These are phyloP conservation scores for Aeoliscus strigatus DNA, from an alignment of 2,797 vertebrate species.

Conservation along the genomic window DNA sequence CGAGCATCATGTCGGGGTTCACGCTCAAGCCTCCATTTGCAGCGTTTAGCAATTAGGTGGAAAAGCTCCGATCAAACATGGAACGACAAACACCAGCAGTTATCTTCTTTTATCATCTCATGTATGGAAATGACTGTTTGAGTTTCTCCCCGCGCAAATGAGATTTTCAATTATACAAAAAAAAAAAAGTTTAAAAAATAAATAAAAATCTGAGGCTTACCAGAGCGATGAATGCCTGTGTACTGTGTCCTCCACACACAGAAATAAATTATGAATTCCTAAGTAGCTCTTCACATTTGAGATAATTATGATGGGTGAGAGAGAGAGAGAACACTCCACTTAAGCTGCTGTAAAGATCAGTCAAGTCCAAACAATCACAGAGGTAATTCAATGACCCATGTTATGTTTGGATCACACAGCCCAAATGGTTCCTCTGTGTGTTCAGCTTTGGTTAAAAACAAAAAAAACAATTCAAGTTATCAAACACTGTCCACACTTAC, in stretches of 20 bases:
- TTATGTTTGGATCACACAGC: conserved; percentile 68
- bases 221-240: conserved; percentile 60
- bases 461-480: conserved; percentile 58
- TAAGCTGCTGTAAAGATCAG: conserved; percentile 75
- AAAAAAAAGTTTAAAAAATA: conserved; percentile 48
- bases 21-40: conserved; percentile 61
- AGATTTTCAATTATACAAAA: conserved; percentile 80
- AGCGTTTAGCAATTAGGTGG: conserved; percentile 75
- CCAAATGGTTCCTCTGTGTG: conserved; percentile 46
- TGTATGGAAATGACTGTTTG: conserved; percentile 82
- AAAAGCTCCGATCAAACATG: conserved; percentile 71
- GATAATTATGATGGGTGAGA: conserved; percentile 69
- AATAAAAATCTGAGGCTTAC: conserved; percentile 65
- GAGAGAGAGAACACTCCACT: conserved; percentile 55
- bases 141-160: conserved; percentile 81
- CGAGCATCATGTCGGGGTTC: conserved; percentile 64
- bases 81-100: conserved; percentile 76
- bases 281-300: conserved; percentile 76
- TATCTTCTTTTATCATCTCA: conserved; percentile 79
- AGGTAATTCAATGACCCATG: conserved; percentile 72
- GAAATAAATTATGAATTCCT: conserved; percentile 80
- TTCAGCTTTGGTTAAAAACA: conserved; percentile 43
- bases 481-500: conserved; percentile 47
- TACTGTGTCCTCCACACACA: conserved; percentile 70
- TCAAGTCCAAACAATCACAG: conserved; percentile 75